Evolutionary conservation across 2,888 invertebrate species (phyloP), one percentile per base, ranked within the genome.

Genomic region (Morpho helenor): DNA sequence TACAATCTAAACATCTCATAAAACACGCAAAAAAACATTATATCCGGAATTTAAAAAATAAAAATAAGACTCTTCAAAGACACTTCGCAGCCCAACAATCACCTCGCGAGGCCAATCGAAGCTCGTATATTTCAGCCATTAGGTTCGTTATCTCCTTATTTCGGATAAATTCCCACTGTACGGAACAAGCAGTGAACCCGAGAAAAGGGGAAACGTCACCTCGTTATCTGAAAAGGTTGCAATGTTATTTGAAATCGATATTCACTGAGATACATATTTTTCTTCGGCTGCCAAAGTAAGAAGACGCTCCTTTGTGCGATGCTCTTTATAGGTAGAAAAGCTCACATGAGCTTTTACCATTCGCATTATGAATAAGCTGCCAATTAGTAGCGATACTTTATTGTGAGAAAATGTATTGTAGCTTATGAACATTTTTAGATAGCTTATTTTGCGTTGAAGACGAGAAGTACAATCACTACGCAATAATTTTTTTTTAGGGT

Each of bases 181-280:
- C 75, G 80, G 76, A 74, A 77, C 73, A 57, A 56, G 76, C 76
- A 80, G 82, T 81, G 74, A 68, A 74, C 76, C 80, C 80, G 80
- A 82, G 85, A 86, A 84, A 82, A 87, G 87, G 83, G 87, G 83
- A 85, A 87, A 84, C 80, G 87, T 85, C 87, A 85, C 86, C 88
- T 90, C 88, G 89, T 90, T 90, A 90, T 89, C 84, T 82, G 82
- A 84, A 87, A 90, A 90, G 87, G 90, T 87, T 90, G 89, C 88
- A 89, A 88, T 89, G 88, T 88, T 89, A 90, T 90, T 87, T 87
- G 90, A 89, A 90, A 90, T 90, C 90, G 90, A 90, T 90, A 90
- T 87, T 84, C 85, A 79, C 75, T 81, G 80, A 78, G 80, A 82
- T 79, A 82, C 71, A 76, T 73, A 74, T 74, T 77, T 77, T 77